phyloP scores from a whole-genome alignment of 2,797 vertebrate genomes.

The Danio albolineatus region DNA sequence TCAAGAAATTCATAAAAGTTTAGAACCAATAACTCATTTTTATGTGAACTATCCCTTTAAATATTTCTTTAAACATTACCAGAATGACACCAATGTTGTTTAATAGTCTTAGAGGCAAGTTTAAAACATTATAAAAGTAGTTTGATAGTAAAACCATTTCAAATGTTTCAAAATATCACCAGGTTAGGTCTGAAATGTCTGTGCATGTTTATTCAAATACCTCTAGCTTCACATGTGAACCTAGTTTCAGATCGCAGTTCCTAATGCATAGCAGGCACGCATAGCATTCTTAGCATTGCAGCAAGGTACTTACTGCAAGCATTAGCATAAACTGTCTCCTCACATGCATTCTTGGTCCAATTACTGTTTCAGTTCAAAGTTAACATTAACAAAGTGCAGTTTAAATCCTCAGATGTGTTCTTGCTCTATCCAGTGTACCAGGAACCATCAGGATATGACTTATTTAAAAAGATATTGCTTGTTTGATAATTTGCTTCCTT shows the following conservation, averaged over 20 bases:
- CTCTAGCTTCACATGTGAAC: background rate
- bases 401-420: too few relatives aligned
- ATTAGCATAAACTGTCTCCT: background rate
- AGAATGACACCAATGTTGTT: too few relatives aligned
- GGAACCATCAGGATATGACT: too few relatives aligned
- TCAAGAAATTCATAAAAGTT: too few relatives aligned
- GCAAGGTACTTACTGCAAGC: background rate
- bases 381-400: too few relatives aligned
- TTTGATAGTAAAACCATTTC: background rate
- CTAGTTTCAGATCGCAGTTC: background rate
- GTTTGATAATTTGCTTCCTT: too few relatives aligned
- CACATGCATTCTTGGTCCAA: background rate
- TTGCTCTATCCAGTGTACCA: too few relatives aligned
- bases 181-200: background rate
- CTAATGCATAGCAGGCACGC: background rate
- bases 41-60: too few relatives aligned
- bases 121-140: background rate
- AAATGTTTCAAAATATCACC: background rate
- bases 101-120: background rate
- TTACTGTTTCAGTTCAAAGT: too few relatives aligned
- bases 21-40: too few relatives aligned
- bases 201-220: background rate
- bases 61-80: too few relatives aligned
- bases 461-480: too few relatives aligned
- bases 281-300: background rate